A percentile compares a stretch with the other conserved stretches of the same genome.
Evolutionary conservation across 35 echinoderm and acorn worm species (phyloP).

Genomic region (Heliocidaris tuberculata): DNA sequence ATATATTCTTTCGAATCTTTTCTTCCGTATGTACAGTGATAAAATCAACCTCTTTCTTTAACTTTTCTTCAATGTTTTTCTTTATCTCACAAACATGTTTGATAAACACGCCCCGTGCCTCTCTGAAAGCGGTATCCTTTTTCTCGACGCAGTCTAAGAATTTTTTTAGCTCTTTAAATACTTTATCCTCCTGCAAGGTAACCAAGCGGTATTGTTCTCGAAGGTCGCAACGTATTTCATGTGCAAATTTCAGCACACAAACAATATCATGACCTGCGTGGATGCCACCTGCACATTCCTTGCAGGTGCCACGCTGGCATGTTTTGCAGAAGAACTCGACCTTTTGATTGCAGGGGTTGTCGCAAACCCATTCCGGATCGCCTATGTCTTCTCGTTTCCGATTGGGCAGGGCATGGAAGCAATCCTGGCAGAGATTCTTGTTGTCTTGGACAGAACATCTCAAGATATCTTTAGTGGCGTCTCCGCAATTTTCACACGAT

Average conservation of each 20-base stretch:
- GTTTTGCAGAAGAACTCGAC: not conserved
- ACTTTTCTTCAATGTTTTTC: not conserved
- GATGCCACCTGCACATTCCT: not conserved
- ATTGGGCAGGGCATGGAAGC: too few relatives aligned
- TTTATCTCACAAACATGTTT: not conserved
- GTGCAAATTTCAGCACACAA: not conserved
- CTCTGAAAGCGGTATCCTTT: not conserved
- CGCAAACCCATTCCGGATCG: too few relatives aligned
- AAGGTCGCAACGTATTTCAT: not conserved
- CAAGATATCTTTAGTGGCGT: not conserved
- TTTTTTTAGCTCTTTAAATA: not conserved
- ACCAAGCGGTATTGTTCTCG: too few relatives aligned
- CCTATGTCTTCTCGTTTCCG: too few relatives aligned
- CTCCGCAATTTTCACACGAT: not conserved
- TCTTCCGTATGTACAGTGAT: not conserved
- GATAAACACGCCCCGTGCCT: not conserved
- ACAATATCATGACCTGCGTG: not conserved
- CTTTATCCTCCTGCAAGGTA: too few relatives aligned
- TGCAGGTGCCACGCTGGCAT: not conserved
- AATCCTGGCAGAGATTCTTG: too few relatives aligned
- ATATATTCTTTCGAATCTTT: not conserved
- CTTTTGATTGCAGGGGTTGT: not conserved
- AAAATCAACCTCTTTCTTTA: not conserved
- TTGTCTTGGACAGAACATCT: not conserved
- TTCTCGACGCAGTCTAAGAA: not conserved